Evolutionary conservation across 92 coral and sea anemone species (phyloP).

Genomic region (Phenganax stokvisi): DNA sequence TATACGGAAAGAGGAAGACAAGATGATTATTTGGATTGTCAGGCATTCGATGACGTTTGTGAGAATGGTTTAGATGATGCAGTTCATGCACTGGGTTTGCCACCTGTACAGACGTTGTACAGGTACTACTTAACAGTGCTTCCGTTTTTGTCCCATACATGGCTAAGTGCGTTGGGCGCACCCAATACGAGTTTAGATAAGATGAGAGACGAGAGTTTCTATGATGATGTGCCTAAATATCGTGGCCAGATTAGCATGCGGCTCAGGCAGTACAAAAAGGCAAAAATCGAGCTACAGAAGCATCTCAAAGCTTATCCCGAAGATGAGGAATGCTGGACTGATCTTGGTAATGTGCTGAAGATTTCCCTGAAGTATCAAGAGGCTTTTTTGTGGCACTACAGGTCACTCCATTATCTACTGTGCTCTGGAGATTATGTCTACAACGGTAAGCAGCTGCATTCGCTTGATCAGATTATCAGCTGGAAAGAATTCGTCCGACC

Average conservation of each 20-base stretch:
- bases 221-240: conserved; percentile 13
- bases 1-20: conserved; percentile 18
- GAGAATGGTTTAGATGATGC: conserved; percentile 11
- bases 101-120: conserved; percentile 22
- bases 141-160: conserved; percentile 27
- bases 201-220: conserved; percentile 11
- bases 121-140: conserved; percentile 26
- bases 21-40: conserved; percentile 28
- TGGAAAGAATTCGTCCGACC: conserved; percentile 24
- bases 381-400: conserved; percentile 13
- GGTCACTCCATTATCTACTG: conserved; percentile 3
- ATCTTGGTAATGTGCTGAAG: conserved; percentile 27
- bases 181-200: conserved; percentile 1
- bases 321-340: background rate
- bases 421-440: conserved; percentile 6
- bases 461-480: conserved; percentile 20
- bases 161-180: conserved; percentile 21
- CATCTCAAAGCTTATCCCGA: conserved; percentile 15
- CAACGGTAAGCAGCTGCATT: conserved; percentile 21
- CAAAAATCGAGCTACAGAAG: conserved; percentile 28
- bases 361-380: conserved; percentile 18
- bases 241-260: conserved; percentile 20
- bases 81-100: background rate
- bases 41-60: conserved; percentile 13
- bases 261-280: conserved; percentile 28